Conservation (phyloP, 2,797 vertebrate genomes). For the Cyclopterus lumpus region DNA sequence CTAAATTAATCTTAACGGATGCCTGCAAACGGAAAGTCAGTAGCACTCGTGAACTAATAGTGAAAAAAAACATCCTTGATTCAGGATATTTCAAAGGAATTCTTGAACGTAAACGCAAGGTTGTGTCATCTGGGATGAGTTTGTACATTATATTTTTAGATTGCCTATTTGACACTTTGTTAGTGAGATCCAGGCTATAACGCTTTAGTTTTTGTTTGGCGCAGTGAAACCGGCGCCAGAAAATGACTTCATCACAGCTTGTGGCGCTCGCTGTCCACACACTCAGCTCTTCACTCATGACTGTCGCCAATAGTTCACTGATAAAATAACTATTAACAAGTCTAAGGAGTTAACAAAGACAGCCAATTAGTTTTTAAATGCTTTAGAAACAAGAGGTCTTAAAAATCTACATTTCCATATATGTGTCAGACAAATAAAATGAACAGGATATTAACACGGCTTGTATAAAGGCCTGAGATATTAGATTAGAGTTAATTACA, state of each 20-base stretch:
- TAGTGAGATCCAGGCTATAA: not conserved
- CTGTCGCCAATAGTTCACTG: no score
- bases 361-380: no score
- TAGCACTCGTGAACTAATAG: not conserved
- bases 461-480: not conserved
- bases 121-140: not conserved
- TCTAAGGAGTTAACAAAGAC: no score
- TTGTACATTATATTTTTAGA: constrained; percentile 6
- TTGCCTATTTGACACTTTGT: constrained; percentile 20
- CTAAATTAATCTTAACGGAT: not conserved
- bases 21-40: not conserved
- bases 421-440: not conserved
- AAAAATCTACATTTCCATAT: no score
- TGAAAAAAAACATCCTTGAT: not conserved
- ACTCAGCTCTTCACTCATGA: no score
- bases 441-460: not conserved
- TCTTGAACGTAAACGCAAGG: not conserved
- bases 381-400: no score
- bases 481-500: not conserved
- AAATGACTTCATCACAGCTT: not conserved
- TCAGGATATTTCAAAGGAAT: not conserved
- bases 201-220: no score
- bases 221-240: not conserved
- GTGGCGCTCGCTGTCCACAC: no score
- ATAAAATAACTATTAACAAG: no score